phyloP scores from a whole-genome alignment of 2,888 invertebrate genomes.

The Lasius fuliginosus region DNA sequence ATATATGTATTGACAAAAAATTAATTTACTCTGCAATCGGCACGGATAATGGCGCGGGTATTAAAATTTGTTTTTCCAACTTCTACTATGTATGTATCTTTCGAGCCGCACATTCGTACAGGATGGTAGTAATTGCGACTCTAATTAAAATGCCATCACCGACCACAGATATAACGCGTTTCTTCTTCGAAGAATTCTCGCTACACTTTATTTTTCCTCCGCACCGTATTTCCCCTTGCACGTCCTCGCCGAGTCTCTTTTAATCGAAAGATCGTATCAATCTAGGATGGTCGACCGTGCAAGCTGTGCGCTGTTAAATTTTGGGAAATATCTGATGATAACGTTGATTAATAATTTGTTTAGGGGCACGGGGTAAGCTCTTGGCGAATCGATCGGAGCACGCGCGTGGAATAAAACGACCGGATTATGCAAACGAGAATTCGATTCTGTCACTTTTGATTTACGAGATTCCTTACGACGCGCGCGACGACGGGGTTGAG shows the following conservation, averaged over 20 bases:
- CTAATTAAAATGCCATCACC: conserved; percentile 46
- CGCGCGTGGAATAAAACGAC: conserved; percentile 71
- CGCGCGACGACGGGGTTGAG: conserved; percentile 6
- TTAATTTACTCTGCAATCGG: conserved; percentile 16
- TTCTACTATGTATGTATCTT: not conserved
- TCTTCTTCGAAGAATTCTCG: conserved; percentile 11
- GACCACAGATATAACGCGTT: conserved; percentile 24
- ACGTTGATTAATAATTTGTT: conserved; percentile 68
- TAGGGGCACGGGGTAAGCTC: conserved; percentile 46
- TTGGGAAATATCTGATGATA: conserved; percentile 39
- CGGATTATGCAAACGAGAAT: conserved; percentile 72
- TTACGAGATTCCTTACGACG: conserved; percentile 61
- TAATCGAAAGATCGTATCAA: conserved; percentile 52
- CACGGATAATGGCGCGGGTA: not conserved
- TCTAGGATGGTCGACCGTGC: not conserved
- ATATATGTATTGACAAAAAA: conserved; percentile 7
- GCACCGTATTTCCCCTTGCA: not conserved
- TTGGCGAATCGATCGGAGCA: conserved; percentile 51
- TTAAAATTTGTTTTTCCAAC: conserved; percentile 37
- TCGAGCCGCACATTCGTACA: not conserved
- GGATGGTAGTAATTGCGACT: conserved; percentile 4
- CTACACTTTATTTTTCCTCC: not conserved
- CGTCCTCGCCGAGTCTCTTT: conserved; percentile 2
- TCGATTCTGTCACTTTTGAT: conserved; percentile 76
- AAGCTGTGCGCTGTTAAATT: not conserved